These are phyloP conservation scores for Passer montanus DNA, from an alignment of 2,113 vertebrate species.

Conservation along the genomic window DNA sequence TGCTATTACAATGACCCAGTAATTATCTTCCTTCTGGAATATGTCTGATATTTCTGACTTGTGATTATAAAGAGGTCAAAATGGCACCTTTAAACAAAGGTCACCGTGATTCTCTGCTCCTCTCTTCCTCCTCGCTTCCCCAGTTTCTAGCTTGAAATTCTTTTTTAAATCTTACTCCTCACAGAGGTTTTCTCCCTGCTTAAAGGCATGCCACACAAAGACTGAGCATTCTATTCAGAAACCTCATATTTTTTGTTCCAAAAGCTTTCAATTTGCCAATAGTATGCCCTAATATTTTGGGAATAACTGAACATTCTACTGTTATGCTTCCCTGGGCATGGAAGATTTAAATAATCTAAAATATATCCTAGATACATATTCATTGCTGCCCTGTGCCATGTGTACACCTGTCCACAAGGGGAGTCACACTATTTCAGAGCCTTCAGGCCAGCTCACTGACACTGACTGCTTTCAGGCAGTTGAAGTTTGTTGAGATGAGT, in stretches of 20 bases:
- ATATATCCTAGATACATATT: neutral
- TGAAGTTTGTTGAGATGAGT: neutral
- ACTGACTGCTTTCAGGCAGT: neutral
- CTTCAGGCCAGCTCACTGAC: neutral
- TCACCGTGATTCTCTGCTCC: neutral
- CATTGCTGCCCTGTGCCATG: neutral
- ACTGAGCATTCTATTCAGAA: neutral
- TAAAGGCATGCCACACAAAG: neutral
- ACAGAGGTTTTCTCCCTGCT: neutral
- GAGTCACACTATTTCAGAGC: neutral
- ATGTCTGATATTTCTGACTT: neutral
- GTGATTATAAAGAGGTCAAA: neutral
- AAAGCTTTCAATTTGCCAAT: neutral
- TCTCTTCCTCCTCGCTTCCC: neutral
- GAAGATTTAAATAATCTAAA: neutral
- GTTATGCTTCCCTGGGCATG: neutral
- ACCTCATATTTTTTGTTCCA: neutral
- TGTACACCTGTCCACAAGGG: neutral
- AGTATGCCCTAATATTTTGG: neutral
- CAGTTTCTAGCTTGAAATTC: neutral
- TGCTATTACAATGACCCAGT: neutral
- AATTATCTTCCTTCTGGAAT: neutral
- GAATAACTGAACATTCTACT: neutral
- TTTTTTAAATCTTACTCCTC: neutral
- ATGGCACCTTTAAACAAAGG: neutral